Conservation (phyloP, 2,113 vertebrate species). For the Himantopus leucocephalus region DNA sequence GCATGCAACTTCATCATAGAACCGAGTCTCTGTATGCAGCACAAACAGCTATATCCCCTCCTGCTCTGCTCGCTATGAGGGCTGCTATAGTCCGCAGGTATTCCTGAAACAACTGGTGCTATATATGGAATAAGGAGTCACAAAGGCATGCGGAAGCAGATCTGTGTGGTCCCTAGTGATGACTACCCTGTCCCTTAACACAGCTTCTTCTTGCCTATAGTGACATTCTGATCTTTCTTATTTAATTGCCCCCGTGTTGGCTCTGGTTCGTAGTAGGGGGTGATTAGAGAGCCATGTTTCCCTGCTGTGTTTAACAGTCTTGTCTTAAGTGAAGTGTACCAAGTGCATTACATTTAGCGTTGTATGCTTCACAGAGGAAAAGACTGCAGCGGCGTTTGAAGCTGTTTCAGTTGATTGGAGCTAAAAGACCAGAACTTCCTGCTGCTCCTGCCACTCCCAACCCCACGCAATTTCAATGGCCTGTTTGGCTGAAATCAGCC, state of each 20-base stretch:
- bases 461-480: background rate
- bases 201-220: background rate
- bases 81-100: background rate
- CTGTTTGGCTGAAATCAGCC: constrained; percentile 31
- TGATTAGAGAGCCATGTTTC: background rate
- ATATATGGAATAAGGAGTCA: background rate
- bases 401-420: constrained; percentile 27
- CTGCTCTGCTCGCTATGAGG: background rate
- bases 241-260: constrained; percentile 7
- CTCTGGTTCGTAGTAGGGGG: background rate
- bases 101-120: background rate
- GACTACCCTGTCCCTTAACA: background rate
- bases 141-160: background rate
- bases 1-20: background rate
- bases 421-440: constrained; percentile 49
- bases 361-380: background rate
- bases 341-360: background rate
- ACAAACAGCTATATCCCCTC: background rate
- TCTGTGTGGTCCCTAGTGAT: background rate
- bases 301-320: constrained; percentile 38
- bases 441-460: constrained; percentile 46
- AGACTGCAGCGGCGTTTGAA: background rate
- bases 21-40: background rate
- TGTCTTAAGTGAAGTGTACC: background rate
- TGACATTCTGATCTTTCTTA: constrained; percentile 21